These are phyloP conservation scores for Pseudomyrmex pallidus DNA, from an alignment of 1,140 invertebrate species.

Conservation along the genomic window DNA sequence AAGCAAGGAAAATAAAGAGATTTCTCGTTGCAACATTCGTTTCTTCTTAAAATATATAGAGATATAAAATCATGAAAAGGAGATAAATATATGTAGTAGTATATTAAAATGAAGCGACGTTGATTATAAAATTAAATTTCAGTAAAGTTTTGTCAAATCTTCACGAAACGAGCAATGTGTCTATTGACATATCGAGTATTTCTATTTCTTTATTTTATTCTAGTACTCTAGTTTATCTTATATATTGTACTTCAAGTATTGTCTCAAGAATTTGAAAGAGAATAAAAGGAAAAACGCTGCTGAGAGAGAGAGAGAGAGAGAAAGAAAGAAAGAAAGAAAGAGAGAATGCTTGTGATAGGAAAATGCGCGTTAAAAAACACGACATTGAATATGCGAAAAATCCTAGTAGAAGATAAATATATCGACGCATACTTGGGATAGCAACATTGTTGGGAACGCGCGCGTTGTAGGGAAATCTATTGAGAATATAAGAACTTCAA, in stretches of 20 bases:
- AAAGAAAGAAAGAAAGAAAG: constrained; percentile 41
- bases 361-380: constrained; percentile 31
- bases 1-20: too few species aligned
- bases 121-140: constrained; percentile 31
- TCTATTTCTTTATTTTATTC: constrained; percentile 64
- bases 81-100: too few species aligned
- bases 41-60: too few species aligned
- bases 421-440: constrained; percentile 3
- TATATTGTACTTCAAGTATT: constrained; percentile 66
- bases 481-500: background rate
- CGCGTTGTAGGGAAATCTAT: constrained; percentile 2
- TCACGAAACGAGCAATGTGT: constrained; percentile 54
- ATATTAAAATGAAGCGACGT: constrained; percentile 4
- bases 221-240: constrained; percentile 60
- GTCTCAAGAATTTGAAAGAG: constrained; percentile 38
- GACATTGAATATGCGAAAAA: background rate
- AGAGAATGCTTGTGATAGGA: constrained; percentile 67
- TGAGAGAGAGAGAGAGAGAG: background rate
- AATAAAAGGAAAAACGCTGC: too few species aligned
- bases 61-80: too few species aligned
- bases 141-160: constrained; percentile 48
- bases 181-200: constrained; percentile 65
- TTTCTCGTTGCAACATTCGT: too few species aligned
- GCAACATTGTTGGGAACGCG: background rate
- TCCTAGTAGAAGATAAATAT: background rate